These are phyloP conservation scores for Smutsia gigantea DNA, from an alignment of 2,797 vertebrate species.

Conservation along the genomic window DNA sequence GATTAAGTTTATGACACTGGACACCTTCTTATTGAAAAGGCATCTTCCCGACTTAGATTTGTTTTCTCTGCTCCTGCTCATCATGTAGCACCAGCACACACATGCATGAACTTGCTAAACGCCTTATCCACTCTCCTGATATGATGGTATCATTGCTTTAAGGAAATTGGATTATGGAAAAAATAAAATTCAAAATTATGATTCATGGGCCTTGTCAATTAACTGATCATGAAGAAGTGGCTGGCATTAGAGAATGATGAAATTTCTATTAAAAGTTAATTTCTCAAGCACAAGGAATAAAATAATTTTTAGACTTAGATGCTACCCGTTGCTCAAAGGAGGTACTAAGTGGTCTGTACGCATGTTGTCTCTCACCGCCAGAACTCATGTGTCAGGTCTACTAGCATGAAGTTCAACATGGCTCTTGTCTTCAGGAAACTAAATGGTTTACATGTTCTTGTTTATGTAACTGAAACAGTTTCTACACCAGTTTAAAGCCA, in stretches of 20 bases:
- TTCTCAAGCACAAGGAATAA: not conserved
- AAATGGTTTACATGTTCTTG: not conserved
- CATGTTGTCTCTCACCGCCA: not conserved
- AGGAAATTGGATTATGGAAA: not conserved
- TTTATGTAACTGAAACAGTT: too few species aligned
- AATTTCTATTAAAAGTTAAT: conserved; percentile 12
- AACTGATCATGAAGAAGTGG: not conserved
- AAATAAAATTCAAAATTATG: not conserved
- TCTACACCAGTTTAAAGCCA: too few species aligned
- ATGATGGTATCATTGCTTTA: not conserved
- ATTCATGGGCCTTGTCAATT: not conserved
- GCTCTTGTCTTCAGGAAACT: not conserved
- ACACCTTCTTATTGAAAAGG: not conserved
- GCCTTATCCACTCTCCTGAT: not conserved
- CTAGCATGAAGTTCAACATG: not conserved
- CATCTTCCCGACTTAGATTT: not conserved
- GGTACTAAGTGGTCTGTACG: not conserved
- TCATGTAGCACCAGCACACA: not conserved
- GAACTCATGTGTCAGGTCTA: not conserved
- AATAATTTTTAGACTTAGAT: not conserved
- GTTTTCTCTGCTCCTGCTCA: not conserved
- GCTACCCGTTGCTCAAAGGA: not conserved
- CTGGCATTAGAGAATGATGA: not conserved
- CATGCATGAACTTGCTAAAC: not conserved
- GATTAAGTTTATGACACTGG: not conserved